Percentiles rank a stretch among this genome's conserved stretches.
phyloP scores from a whole-genome alignment of 2,113 vertebrate genomes.

The Dipodomys ordii region DNA sequence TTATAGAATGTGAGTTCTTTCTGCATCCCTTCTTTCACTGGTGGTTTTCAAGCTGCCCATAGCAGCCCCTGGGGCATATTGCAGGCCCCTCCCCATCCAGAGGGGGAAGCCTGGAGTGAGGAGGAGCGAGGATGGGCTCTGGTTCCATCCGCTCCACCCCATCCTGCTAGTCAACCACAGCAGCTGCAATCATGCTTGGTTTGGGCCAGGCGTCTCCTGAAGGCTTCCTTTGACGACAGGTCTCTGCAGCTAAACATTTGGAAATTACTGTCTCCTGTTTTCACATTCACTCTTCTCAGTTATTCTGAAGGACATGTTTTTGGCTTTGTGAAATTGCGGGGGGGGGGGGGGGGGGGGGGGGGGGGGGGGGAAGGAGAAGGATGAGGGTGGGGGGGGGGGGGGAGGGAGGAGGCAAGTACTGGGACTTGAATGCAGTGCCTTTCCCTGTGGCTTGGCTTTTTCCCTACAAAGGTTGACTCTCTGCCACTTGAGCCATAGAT shows the following conservation, averaged over 20 bases:
- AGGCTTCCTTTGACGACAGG: not conserved
- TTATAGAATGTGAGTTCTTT: not conserved
- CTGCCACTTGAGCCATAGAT: too few relatives aligned
- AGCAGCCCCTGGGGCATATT: not conserved
- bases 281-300: not conserved
- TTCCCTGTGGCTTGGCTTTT: too few relatives aligned
- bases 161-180: not conserved
- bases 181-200: rapidly evolving
- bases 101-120: not conserved
- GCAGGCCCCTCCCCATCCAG: too few relatives aligned
- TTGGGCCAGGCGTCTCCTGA: not conserved
- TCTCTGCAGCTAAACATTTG: not conserved
- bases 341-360: too few relatives aligned
- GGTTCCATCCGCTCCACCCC: rapidly evolving
- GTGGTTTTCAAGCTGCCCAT: not conserved
- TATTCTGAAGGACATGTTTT: not conserved
- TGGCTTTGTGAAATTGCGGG: not conserved
- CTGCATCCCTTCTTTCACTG: not conserved
- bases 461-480: too few relatives aligned
- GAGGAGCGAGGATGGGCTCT: not conserved
- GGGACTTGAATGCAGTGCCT: too few relatives aligned
- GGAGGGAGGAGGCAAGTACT: too few relatives aligned
- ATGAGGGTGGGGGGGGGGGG: too few relatives aligned
- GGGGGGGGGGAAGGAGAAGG: rapidly evolving
- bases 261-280: not conserved